A percentile compares a stretch with the other conserved stretches of the same genome.
Evolutionary conservation across 1,140 invertebrate species (phyloP).

Genomic region (Apocrypta bakeri): DNA sequence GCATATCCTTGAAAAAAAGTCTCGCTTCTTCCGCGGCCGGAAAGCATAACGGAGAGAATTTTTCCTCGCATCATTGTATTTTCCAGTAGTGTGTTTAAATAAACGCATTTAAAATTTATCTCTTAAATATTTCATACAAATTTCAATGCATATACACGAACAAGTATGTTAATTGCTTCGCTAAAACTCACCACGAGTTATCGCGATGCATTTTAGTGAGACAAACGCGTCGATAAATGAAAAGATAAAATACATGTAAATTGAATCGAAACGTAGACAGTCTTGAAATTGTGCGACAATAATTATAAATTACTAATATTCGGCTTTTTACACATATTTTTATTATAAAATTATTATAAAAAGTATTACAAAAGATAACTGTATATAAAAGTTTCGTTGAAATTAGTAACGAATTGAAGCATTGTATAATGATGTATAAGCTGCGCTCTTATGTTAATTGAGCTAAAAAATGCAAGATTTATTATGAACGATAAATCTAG

Average conservation of each 20-base stretch:
- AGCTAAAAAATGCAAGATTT: not conserved
- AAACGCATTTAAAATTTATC: too few relatives aligned
- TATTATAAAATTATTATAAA: not conserved
- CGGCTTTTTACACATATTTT: not conserved
- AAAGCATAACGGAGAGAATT: not conserved
- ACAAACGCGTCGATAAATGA: too few relatives aligned
- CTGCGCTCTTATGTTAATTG: not conserved
- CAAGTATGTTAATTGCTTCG: too few relatives aligned
- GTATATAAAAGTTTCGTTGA: not conserved
- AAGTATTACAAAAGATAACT: not conserved
- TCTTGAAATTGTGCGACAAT: too few relatives aligned
- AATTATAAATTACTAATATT: not conserved
- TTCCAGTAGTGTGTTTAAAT: too few relatives aligned
- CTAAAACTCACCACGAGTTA: too few relatives aligned
- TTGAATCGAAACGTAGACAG: too few relatives aligned
- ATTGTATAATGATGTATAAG: not conserved
- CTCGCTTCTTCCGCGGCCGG: not conserved
- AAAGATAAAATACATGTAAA: too few relatives aligned
- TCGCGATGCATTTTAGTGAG: too few relatives aligned
- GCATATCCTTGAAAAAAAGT: conserved; percentile 1
- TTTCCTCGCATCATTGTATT: not conserved
- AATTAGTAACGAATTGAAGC: not conserved
- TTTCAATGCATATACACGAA: too few relatives aligned
- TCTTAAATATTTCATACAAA: too few relatives aligned
- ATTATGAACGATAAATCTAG: not conserved